These are phyloP conservation scores for Scarus forsteni DNA, from an alignment of 2,797 vertebrate species.

Conservation along the genomic window DNA sequence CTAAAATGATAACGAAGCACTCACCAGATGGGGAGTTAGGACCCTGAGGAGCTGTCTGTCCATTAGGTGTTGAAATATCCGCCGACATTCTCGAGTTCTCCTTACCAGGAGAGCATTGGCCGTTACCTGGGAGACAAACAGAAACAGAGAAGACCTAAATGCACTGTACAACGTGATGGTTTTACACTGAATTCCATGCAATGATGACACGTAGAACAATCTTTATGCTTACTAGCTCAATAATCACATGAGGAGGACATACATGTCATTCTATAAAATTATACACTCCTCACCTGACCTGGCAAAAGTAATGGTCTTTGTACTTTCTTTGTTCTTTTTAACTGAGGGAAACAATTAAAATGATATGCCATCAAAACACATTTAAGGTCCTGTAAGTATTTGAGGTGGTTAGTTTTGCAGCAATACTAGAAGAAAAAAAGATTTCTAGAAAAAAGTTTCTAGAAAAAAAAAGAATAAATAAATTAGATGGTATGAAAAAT, in stretches of 20 bases:
- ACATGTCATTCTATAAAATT: no score
- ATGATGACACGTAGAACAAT: not conserved
- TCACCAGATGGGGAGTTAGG: conserved; percentile 82
- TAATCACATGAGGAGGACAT: not conserved
- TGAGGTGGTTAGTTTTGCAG: no score
- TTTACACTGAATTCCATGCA: conserved; percentile 6
- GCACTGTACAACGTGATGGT: conserved; percentile 28
- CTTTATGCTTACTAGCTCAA: not conserved
- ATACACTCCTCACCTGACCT: not conserved
- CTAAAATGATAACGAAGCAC: conserved; percentile 48
- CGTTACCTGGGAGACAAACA: conserved; percentile 88
- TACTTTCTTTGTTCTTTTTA: not conserved
- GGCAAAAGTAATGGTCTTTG: not conserved
- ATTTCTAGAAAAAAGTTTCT: no score
- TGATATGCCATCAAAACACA: not conserved
- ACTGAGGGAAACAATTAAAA: not conserved
- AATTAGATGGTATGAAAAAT: no score
- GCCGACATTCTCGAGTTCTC: conserved; percentile 92
- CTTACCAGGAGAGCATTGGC: conserved; percentile 94
- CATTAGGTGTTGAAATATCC: conserved; percentile 94
- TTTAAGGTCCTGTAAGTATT: not conserved
- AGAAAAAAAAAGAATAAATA: no score
- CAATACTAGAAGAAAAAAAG: no score
- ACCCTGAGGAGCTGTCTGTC: conserved; percentile 91
- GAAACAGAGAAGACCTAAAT: conserved; percentile 66